phyloP scores from a whole-genome alignment of 2,888 invertebrate genomes.

The Blastobasis adustella region DNA sequence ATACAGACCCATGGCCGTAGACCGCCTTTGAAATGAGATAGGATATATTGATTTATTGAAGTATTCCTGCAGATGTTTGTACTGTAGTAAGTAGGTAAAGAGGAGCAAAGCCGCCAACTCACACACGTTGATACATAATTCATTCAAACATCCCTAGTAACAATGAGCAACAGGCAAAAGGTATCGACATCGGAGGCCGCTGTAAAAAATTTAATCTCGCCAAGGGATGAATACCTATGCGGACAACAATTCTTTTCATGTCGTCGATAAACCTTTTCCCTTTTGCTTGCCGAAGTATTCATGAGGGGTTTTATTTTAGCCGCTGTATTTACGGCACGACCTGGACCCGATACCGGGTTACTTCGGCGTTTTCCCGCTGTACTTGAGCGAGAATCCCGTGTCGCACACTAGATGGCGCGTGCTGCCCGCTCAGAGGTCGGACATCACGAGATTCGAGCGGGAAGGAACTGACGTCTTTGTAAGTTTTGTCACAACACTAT shows the following conservation, averaged over 20 bases:
- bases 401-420: conserved; percentile 63
- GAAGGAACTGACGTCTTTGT: conserved; percentile 28
- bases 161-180: too few relatives aligned
- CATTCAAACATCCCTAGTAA: too few relatives aligned
- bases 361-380: conserved; percentile 48
- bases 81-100: too few relatives aligned
- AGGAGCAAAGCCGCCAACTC: too few relatives aligned
- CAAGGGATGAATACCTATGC: conserved; percentile 18
- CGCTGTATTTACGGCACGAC: conserved; percentile 60
- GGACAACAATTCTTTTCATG: conserved; percentile 23
- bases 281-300: conserved; percentile 13
- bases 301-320: conserved; percentile 36
- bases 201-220: conserved; percentile 26
- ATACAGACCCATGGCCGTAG: too few relatives aligned
- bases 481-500: too few relatives aligned
- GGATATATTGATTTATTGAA: too few relatives aligned
- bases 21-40: too few relatives aligned
- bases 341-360: conserved; percentile 59
- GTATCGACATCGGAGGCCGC: conserved; percentile 1
- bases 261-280: conserved; percentile 24
- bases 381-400: conserved; percentile 56
- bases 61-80: too few relatives aligned
- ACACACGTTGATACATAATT: too few relatives aligned
- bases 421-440: conserved; percentile 42
- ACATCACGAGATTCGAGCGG: conserved; percentile 57